Conservation (phyloP, 2,113 vertebrate genomes). For the Atractosteus spatula region DNA sequence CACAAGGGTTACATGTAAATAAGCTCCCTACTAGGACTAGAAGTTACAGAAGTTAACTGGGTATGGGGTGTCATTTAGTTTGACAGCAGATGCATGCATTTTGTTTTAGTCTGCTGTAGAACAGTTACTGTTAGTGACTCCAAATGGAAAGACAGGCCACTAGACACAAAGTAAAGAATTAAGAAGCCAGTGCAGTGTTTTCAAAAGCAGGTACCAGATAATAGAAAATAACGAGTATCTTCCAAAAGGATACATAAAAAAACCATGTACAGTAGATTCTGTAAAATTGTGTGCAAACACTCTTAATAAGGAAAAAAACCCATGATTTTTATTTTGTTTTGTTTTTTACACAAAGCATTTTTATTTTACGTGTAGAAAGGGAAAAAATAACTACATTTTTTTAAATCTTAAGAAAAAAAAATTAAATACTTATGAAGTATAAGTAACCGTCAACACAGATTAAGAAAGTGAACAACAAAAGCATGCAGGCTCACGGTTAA, state of each 20-base stretch:
- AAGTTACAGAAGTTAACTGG: conserved; percentile 22
- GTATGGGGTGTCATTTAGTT: conserved; percentile 6
- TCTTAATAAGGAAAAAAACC: conserved; percentile 36
- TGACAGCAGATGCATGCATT: conserved; percentile 26
- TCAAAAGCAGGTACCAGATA: background rate
- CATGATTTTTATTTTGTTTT: conserved; percentile 39
- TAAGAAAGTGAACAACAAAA: conserved; percentile 63
- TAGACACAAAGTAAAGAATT: background rate
- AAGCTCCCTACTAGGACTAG: conserved; percentile 16
- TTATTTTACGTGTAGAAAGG: conserved; percentile 73
- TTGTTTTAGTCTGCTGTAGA: conserved; percentile 16
- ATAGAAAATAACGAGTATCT: background rate
- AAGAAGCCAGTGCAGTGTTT: background rate
- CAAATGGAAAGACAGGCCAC: background rate
- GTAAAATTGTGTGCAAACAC: background rate
- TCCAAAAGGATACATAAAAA: background rate
- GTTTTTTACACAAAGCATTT: conserved; percentile 65
- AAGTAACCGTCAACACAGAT: conserved; percentile 66
- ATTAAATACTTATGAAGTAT: conserved; percentile 74
- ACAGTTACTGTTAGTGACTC: conserved; percentile 32
- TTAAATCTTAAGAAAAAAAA: conserved; percentile 59
- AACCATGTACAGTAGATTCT: background rate
- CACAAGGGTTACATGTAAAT: conserved; percentile 32
- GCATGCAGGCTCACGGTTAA: conserved; percentile 77
- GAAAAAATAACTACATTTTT: conserved; percentile 72